Conservation (phyloP, 2,113 vertebrate genomes). For the Trogon surrucura region DNA sequence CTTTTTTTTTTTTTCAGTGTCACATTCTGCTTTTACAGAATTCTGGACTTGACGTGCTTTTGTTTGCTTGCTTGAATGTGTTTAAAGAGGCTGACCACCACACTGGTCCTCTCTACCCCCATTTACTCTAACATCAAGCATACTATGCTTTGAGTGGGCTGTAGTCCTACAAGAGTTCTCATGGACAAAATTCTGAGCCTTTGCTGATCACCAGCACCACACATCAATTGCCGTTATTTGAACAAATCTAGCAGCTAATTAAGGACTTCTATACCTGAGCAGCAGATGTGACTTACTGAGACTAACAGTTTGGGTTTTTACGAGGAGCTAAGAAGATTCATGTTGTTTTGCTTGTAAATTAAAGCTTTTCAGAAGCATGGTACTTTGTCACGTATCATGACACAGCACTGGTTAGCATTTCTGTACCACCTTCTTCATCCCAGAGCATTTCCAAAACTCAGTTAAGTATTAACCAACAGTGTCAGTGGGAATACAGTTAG, state of each 20-base stretch:
- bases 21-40: neutral
- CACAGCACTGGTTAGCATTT: neutral
- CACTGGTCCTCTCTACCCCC: neutral
- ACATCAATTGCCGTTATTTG: neutral
- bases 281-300: neutral
- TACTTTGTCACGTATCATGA: neutral
- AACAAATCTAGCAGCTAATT: neutral
- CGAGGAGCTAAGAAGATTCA: neutral
- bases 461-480: slow-evolving; percentile 28
- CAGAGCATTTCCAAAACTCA: neutral
- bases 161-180: neutral
- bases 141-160: neutral
- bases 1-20: neutral
- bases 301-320: neutral
- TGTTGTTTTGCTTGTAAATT: neutral
- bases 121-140: neutral
- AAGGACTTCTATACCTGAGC: neutral
- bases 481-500: neutral
- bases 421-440: neutral
- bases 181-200: neutral
- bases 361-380: neutral
- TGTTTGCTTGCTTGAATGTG: neutral
- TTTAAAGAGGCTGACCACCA: neutral
- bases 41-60: neutral
- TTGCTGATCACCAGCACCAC: neutral